Evolutionary conservation across 2,888 invertebrate species (phyloP).

Genomic region (Barypeithes pellucidus): DNA sequence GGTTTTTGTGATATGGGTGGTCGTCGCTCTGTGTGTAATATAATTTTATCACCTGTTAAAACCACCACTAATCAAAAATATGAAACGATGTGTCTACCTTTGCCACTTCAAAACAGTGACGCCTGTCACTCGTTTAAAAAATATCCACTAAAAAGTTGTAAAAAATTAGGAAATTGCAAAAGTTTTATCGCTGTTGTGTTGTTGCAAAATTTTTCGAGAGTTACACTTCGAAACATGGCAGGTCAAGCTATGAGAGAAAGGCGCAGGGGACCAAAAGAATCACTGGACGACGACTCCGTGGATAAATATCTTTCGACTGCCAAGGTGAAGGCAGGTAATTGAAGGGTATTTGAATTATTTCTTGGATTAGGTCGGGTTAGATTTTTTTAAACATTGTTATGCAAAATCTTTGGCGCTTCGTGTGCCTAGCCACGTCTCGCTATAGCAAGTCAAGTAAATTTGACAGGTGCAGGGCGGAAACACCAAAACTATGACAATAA

Average conservation of each 20-base stretch:
- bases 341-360: slow-evolving; percentile 10
- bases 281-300: slow-evolving; percentile 61
- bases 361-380: neutral
- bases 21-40: too few species aligned
- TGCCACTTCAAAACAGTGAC: slow-evolving; percentile 17
- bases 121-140: slow-evolving; percentile 11
- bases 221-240: slow-evolving; percentile 46
- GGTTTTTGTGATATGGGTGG: too few species aligned
- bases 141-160: neutral
- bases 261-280: slow-evolving; percentile 70
- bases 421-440: too few species aligned
- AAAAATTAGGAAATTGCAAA: neutral
- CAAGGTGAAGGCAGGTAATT: slow-evolving; percentile 59
- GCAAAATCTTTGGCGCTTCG: too few species aligned
- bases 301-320: slow-evolving; percentile 57
- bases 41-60: neutral
- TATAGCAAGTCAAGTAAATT: too few species aligned
- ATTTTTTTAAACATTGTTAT: too few species aligned
- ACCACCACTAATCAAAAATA: neutral
- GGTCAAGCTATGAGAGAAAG: slow-evolving; percentile 69
- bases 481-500: too few species aligned
- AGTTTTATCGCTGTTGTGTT: neutral
- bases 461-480: too few species aligned
- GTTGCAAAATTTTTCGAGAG: slow-evolving; percentile 31
- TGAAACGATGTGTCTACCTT: neutral